Percentiles rank a stretch among this genome's conserved stretches.
Evolutionary conservation across 2,888 invertebrate species (phyloP).

Genomic region (Harpagoxenus sublaevis): DNA sequence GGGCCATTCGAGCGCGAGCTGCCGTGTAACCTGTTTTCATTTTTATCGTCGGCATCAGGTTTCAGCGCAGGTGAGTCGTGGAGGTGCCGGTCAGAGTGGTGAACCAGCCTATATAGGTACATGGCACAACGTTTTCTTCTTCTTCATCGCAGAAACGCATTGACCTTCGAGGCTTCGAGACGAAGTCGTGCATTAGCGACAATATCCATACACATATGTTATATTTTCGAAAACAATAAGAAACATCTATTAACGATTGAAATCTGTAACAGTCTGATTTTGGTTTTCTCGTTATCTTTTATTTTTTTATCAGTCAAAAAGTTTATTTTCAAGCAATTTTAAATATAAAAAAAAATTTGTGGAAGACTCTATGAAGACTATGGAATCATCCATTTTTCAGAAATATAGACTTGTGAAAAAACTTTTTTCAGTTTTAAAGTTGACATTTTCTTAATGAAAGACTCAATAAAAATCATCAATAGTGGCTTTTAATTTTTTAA

Average conservation of each 20-base stretch:
- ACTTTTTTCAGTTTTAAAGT: not conserved
- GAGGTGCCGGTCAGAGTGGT: slow-evolving; percentile 77
- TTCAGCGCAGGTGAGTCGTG: slow-evolving; percentile 84
- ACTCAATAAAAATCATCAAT: not conserved
- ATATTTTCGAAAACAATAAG: slow-evolving; percentile 23
- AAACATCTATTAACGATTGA: not conserved
- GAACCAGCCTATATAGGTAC: slow-evolving; percentile 65
- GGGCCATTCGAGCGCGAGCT: slow-evolving; percentile 67
- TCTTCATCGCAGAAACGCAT: slow-evolving; percentile 68
- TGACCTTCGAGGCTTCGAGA: slow-evolving; percentile 72
- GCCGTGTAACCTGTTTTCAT: slow-evolving; percentile 84
- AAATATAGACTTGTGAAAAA: not conserved
- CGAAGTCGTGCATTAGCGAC: slow-evolving; percentile 53
- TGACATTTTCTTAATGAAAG: not conserved
- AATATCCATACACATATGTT: slow-evolving; percentile 36
- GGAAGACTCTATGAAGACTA: not conserved
- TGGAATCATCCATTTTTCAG: not conserved
- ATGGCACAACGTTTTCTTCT: slow-evolving; percentile 67
- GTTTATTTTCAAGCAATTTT: not conserved
- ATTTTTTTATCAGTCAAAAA: not conserved
- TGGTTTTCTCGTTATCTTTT: not conserved
- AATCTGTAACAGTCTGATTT: not conserved
- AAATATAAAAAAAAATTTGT: not conserved
- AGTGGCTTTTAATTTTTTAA: not conserved
- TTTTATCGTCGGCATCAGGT: slow-evolving; percentile 84